phyloP scores from a whole-genome alignment of 1,140 invertebrate species.

The Bicyclus anynana region DNA sequence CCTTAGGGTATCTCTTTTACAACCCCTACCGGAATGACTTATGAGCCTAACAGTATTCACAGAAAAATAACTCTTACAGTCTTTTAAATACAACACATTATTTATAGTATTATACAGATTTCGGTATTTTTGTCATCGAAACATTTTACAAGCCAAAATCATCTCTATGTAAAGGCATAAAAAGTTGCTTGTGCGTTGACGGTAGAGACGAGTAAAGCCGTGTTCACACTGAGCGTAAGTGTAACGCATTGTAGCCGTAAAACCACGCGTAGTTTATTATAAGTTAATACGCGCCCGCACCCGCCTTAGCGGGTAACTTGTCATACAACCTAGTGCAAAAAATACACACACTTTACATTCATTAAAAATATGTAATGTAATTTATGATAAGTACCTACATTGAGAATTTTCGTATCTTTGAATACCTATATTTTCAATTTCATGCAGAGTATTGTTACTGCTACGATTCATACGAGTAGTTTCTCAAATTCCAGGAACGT shows the following conservation, averaged over 20 bases:
- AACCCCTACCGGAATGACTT: conserved; percentile 8
- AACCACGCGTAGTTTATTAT: conserved; percentile 69
- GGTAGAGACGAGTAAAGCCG: conserved; percentile 11
- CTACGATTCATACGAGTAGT: too few relatives aligned
- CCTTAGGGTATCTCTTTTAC: conserved; percentile 41
- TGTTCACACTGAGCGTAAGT: conserved; percentile 16
- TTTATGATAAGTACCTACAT: too few relatives aligned
- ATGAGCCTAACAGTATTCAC: conserved; percentile 5
- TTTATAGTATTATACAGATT: background rate
- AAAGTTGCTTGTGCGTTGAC: conserved; percentile 19
- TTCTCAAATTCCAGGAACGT: too few relatives aligned
- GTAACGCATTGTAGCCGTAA: conserved; percentile 52
- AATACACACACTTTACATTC: background rate
- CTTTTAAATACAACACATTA: conserved; percentile 1
- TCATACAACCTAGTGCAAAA: conserved; percentile 22
- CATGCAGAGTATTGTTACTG: too few relatives aligned
- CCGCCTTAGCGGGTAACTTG: conserved; percentile 42
- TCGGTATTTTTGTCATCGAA: background rate
- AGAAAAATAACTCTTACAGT: conserved; percentile 3
- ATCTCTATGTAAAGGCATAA: background rate
- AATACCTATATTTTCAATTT: too few relatives aligned
- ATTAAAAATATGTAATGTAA: too few relatives aligned
- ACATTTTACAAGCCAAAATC: conserved; percentile 8
- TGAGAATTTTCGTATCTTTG: too few relatives aligned
- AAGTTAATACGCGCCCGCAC: conserved; percentile 63